These are phyloP conservation scores for Paedocypris micromegethes DNA, from an alignment of 2,797 vertebrate species.

Conservation along the genomic window DNA sequence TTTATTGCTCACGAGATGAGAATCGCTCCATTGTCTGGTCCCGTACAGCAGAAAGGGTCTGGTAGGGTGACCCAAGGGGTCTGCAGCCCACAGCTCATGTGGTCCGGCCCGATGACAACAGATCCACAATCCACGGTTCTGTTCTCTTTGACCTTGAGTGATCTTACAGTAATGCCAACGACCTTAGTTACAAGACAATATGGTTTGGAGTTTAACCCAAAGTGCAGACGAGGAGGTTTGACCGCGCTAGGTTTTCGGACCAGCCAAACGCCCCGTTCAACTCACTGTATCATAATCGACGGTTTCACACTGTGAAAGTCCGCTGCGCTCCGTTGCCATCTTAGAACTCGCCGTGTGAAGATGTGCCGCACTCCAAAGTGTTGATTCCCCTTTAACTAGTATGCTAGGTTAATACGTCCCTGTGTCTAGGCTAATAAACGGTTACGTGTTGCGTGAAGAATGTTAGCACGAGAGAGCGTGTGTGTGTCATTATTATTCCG, in stretches of 20 bases:
- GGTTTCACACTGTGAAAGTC: constrained; percentile 39
- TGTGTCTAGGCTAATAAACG: neutral
- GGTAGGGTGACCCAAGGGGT: constrained; percentile 7
- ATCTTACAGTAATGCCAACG: no score
- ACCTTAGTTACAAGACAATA: no score
- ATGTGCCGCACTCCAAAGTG: constrained; percentile 12
- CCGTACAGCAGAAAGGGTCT: constrained; percentile 16
- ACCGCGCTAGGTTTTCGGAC: neutral
- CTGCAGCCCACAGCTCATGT: neutral
- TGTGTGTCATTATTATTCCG: neutral
- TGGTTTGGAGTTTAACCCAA: no score
- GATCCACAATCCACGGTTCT: neutral
- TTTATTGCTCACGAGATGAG: constrained; percentile 1
- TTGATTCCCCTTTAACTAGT: neutral
- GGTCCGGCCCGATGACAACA: constrained; percentile 1
- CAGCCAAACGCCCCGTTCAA: neutral
- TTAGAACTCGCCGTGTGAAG: constrained; percentile 13
- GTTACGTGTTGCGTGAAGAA: constrained; percentile 1
- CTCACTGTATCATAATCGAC: constrained; percentile 14
- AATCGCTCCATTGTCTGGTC: constrained; percentile 17
- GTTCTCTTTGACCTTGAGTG: no score
- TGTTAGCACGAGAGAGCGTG: neutral
- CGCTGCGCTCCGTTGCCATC: constrained; percentile 17
- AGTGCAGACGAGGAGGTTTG: neutral
- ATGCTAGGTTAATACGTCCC: neutral